Conservation (phyloP, 2,113 vertebrate genomes). For the Rhombomys opimus region DNA sequence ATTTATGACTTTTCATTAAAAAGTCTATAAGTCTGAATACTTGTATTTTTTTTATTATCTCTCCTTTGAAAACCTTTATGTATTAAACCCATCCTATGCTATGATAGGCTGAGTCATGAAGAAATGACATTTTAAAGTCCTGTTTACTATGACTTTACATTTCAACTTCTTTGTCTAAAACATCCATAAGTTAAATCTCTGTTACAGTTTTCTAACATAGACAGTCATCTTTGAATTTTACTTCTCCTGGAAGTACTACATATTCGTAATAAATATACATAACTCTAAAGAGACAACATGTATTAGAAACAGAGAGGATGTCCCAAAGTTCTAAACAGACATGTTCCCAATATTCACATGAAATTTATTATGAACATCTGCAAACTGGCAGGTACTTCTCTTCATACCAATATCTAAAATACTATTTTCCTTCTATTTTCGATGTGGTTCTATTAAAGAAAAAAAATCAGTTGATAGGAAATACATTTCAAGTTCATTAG, state of each 20-base stretch:
- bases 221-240: neutral
- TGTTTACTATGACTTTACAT: neutral
- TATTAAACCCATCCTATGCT: neutral
- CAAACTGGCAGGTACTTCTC: neutral
- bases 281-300: neutral
- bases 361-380: neutral
- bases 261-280: neutral
- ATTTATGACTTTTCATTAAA: neutral
- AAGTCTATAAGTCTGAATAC: neutral
- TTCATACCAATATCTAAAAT: neutral
- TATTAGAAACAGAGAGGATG: neutral
- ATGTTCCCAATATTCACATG: neutral
- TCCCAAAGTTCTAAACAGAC: neutral
- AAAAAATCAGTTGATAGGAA: neutral
- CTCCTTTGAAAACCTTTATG: neutral
- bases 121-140: neutral
- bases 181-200: neutral
- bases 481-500: neutral
- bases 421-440: neutral
- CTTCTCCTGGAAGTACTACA: neutral
- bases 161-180: neutral
- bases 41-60: neutral
- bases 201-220: neutral
- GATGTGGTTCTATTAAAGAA: neutral
- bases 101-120: neutral